These are phyloP conservation scores for Nixonia krombeini DNA, from an alignment of 1,140 invertebrate species.

Conservation along the genomic window DNA sequence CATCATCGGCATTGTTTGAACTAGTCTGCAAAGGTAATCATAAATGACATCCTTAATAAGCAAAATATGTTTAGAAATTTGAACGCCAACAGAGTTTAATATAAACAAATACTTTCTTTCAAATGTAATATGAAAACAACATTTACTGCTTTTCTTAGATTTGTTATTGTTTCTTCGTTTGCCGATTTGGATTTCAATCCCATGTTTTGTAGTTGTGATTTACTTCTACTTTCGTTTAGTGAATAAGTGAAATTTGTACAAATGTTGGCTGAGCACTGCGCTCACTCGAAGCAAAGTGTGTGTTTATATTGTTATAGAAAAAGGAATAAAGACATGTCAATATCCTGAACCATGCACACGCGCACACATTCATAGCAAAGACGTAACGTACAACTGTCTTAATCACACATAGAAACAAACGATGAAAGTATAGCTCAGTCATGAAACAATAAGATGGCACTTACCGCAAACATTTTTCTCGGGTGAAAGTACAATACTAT, in stretches of 20 bases:
- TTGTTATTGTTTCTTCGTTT: slow-evolving; percentile 23
- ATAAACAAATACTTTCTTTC: not conserved
- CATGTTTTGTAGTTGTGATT: slow-evolving; percentile 26
- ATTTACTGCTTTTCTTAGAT: slow-evolving; percentile 30
- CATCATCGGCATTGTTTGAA: slow-evolving; percentile 44
- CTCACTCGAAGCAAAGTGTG: not conserved
- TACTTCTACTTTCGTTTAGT: too few relatives aligned
- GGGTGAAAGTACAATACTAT: slow-evolving; percentile 31
- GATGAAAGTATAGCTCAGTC: not conserved
- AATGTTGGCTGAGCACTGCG: slow-evolving; percentile 11
- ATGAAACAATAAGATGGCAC: slow-evolving; percentile 18
- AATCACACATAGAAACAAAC: not conserved
- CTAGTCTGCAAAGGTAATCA: slow-evolving; percentile 46
- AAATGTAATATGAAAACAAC: slow-evolving; percentile 2
- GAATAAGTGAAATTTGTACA: slow-evolving; percentile 12
- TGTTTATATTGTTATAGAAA: slow-evolving; percentile 23
- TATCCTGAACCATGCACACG: not conserved
- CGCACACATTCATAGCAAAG: not conserved
- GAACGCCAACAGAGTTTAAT: too few relatives aligned
- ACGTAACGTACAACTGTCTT: not conserved
- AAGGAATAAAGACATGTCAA: slow-evolving; percentile 14
- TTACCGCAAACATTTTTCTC: slow-evolving; percentile 55
- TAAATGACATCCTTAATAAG: not conserved
- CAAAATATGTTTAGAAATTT: too few relatives aligned
- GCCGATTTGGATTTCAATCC: slow-evolving; percentile 17